Percentiles rank a stretch among this genome's conserved stretches.
phyloP scores from a whole-genome alignment of 2,888 invertebrate genomes.

The Ernsta delagoae region DNA sequence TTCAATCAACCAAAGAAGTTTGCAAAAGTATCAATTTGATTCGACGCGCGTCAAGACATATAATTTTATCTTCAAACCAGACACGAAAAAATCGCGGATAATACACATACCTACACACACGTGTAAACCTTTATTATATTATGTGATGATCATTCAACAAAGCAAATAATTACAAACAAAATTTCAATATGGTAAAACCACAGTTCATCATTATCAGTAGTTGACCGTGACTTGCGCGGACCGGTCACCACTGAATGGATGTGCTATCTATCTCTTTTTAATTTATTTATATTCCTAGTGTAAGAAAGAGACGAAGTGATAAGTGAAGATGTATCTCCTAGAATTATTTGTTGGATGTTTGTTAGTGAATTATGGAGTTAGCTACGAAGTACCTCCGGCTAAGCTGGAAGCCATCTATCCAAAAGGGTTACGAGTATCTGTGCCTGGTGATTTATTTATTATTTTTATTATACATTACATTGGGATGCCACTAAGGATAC shows the following conservation, averaged over 20 bases:
- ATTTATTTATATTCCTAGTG: neutral
- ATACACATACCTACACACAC: too few species aligned
- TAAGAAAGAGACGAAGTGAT: slow-evolving; percentile 1
- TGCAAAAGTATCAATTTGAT: too few species aligned
- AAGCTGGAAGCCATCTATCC: slow-evolving; percentile 18
- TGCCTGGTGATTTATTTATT: slow-evolving; percentile 9
- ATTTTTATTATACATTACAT: too few species aligned
- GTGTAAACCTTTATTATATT: too few species aligned
- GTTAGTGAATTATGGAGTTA: neutral
- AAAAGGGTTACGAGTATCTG: slow-evolving; percentile 3
- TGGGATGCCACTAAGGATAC: too few species aligned
- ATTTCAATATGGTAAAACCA: slow-evolving; percentile 1
- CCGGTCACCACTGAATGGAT: neutral
- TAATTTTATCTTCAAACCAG: too few species aligned
- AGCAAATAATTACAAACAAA: too few species aligned
- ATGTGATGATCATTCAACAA: too few species aligned
- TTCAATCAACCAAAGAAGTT: too few species aligned
- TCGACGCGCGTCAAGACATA: too few species aligned
- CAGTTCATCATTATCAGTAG: slow-evolving; percentile 1
- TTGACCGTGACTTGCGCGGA: neutral
- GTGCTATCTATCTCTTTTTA: neutral
- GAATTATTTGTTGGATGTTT: neutral
- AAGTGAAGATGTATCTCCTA: slow-evolving; percentile 11
- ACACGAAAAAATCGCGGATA: too few species aligned
- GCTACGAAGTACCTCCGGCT: slow-evolving; percentile 12